phyloP scores from a whole-genome alignment of 2,888 invertebrate genomes.

The Tenthredo mesomela region DNA sequence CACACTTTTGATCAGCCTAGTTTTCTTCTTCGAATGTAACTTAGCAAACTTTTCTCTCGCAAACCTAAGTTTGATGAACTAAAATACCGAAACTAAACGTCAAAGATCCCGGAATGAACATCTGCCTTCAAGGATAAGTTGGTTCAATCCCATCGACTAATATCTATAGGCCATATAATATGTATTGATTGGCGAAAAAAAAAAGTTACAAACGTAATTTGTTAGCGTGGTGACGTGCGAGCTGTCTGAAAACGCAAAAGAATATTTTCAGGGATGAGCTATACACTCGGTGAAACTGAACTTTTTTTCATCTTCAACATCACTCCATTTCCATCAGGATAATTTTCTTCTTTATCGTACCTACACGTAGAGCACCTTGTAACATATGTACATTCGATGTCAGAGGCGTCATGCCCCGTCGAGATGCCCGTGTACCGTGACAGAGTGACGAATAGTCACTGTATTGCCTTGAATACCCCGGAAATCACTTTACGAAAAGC shows the following conservation, averaged over 20 bases:
- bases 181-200: slow-evolving; percentile 3
- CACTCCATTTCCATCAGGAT: neutral
- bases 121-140: neutral
- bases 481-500: neutral
- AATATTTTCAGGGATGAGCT: neutral
- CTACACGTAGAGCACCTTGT: neutral
- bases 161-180: neutral
- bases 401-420: neutral
- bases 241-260: neutral
- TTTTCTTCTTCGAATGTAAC: neutral
- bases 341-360: slow-evolving; percentile 9
- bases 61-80: neutral
- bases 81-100: slow-evolving; percentile 12
- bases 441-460: neutral
- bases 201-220: slow-evolving; percentile 23
- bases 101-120: neutral
- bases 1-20: slow-evolving; percentile 4
- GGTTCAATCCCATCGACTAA: neutral
- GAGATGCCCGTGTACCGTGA: neutral
- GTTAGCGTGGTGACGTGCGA: neutral
- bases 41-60: neutral
- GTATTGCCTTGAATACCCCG: neutral
- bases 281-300: neutral
- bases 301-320: neutral
- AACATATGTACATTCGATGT: slow-evolving; percentile 23